Percentiles rank a stretch among this genome's conserved stretches.
These are phyloP conservation scores for Lampris incognitus DNA, from an alignment of 2,113 vertebrate genomes.

Conservation along the genomic window DNA sequence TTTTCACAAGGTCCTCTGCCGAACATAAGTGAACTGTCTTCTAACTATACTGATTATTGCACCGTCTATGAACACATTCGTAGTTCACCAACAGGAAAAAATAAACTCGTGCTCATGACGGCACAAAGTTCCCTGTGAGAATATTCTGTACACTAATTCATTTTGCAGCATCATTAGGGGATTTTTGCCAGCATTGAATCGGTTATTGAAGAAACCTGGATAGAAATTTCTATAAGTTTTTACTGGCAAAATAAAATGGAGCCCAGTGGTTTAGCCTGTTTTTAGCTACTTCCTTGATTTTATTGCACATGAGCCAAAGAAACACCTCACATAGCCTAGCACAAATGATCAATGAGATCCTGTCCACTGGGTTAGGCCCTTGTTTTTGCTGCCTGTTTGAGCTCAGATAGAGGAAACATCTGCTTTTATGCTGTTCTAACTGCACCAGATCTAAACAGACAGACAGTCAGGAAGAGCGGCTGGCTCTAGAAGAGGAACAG, in stretches of 20 bases:
- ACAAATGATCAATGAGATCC: conserved; percentile 33
- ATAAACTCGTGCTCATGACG: too few relatives aligned
- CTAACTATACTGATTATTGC: too few relatives aligned
- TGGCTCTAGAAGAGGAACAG: conserved; percentile 60
- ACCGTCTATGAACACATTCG: too few relatives aligned
- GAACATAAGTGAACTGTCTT: too few relatives aligned
- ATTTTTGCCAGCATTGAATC: too few relatives aligned
- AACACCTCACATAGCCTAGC: conserved; percentile 4
- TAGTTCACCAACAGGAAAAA: too few relatives aligned
- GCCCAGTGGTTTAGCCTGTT: not conserved
- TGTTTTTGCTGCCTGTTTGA: conserved; percentile 60
- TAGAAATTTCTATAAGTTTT: too few relatives aligned
- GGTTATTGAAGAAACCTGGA: too few relatives aligned
- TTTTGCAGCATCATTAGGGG: too few relatives aligned
- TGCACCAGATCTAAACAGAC: conserved; percentile 74
- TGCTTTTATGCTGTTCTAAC: conserved; percentile 74
- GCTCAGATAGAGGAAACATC: conserved; percentile 81
- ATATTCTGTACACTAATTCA: too few relatives aligned
- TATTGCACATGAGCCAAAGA: not conserved
- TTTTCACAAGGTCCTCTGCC: not conserved
- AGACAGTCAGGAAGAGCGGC: conserved; percentile 45
- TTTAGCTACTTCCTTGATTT: not conserved
- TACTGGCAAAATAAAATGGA: too few relatives aligned
- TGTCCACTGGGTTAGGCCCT: conserved; percentile 34
- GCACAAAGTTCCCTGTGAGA: too few relatives aligned